Conservation (phyloP, 2,888 invertebrate species). For the Phaedon cochleariae region DNA sequence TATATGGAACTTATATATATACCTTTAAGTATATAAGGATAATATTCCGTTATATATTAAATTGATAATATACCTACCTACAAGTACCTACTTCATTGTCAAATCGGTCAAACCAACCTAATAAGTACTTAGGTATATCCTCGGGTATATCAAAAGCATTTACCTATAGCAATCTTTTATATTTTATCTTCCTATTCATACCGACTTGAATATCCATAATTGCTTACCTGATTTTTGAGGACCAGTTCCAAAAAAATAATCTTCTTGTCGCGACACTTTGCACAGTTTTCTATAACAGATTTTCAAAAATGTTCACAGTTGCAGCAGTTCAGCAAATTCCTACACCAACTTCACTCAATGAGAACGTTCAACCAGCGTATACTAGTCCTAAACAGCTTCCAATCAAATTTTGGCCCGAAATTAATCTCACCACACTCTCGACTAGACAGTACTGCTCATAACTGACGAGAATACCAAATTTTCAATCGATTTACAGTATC, state of each 20-base stretch:
- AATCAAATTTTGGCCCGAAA: conserved; percentile 6
- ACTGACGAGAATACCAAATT: conserved; percentile 30
- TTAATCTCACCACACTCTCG: conserved; percentile 20
- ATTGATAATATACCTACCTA: too few species aligned
- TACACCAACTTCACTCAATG: conserved; percentile 7
- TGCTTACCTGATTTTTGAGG: conserved; percentile 40
- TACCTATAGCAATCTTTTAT: too few species aligned
- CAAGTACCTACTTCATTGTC: too few species aligned
- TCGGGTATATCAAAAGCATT: too few species aligned
- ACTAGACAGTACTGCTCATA: conserved; percentile 40
- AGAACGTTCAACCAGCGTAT: conserved; percentile 1
- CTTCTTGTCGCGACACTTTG: conserved; percentile 43
- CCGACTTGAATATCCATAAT: background rate
- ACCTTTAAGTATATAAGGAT: too few species aligned
- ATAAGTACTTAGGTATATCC: too few species aligned
- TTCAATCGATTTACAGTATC: conserved; percentile 51
- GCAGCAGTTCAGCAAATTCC: background rate
- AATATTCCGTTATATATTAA: too few species aligned
- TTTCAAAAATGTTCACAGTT: conserved; percentile 10
- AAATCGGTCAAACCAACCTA: too few species aligned
- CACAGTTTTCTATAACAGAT: conserved; percentile 35
- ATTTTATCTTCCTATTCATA: too few species aligned
- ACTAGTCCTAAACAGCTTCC: conserved; percentile 19
- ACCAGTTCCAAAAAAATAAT: conserved; percentile 38
- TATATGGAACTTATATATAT: too few species aligned